A percentile compares a stretch with the other conserved stretches of the same genome.
These are phyloP conservation scores for Drosophila mayri DNA, from an alignment of 1,140 invertebrate genomes.

Conservation along the genomic window DNA sequence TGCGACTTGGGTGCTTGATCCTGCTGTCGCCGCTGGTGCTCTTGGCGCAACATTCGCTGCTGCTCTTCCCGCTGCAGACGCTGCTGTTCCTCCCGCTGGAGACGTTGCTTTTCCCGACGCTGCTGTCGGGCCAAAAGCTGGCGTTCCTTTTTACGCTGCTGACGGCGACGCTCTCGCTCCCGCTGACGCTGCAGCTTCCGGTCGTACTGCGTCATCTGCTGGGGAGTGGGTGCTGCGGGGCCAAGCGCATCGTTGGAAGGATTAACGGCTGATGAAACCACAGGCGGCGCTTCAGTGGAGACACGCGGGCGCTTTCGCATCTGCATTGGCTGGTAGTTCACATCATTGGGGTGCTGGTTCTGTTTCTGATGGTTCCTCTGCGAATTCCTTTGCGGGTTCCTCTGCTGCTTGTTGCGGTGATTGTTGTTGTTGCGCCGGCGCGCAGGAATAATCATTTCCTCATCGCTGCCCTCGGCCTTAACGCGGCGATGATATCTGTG, in stretches of 20 bases:
- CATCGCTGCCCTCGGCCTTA: constrained; percentile 73
- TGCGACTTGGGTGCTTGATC: constrained; percentile 23
- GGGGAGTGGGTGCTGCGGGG: constrained; percentile 11
- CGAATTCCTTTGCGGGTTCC: not conserved
- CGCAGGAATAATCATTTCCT: constrained; percentile 72
- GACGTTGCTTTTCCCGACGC: constrained; percentile 41
- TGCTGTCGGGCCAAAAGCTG: constrained; percentile 57
- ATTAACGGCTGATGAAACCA: not conserved
- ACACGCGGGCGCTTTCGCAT: constrained; percentile 41
- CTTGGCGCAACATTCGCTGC: constrained; percentile 29
- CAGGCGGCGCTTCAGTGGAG: constrained; percentile 21
- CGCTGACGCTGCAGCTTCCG: constrained; percentile 73
- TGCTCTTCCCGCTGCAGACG: constrained; percentile 31
- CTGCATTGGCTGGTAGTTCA: constrained; percentile 53
- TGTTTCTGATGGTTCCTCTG: constrained; percentile 40
- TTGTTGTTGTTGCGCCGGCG: constrained; percentile 50
- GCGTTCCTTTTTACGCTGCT: constrained; percentile 59
- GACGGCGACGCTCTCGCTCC: constrained; percentile 63
- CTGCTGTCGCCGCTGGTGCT: constrained; percentile 17
- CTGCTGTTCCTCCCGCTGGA: constrained; percentile 32
- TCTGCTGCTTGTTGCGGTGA: constrained; percentile 30
- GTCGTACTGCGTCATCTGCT: constrained; percentile 68
- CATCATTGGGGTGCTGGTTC: constrained; percentile 64
- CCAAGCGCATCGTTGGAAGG: constrained; percentile 52
- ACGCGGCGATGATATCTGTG: constrained; percentile 73